Base-by-base conservation (phyloP, 2,797 vertebrate species). In the Oceanodroma leucorhoa region DNA sequence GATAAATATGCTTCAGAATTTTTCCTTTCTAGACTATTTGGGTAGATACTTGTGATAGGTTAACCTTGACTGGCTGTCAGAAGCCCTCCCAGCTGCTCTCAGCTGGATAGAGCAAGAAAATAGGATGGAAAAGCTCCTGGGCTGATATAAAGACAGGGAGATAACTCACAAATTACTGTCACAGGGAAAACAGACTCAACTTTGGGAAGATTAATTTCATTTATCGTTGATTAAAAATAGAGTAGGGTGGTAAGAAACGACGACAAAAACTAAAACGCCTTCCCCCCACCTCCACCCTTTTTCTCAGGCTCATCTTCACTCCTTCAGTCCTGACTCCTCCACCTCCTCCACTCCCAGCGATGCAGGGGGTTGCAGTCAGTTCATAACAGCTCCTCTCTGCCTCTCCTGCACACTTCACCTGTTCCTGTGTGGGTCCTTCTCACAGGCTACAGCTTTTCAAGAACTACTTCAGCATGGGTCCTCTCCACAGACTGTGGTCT, bases 311-410 rank as follows among this genome's bases (percentile, higher is more conserved):
- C 30, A 11, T 19, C 15, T 55, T 89, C 13, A 43, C 21, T 62
- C 48, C 41, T 62, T 65, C 17, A n/a, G 15, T 72, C 29, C 23
- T 45, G n/a, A 9, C 8, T 48, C 34, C 70, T 54, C 24, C 11
- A 38, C 19, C 19, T 83, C 50, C 50, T 61, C 43, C 8, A 13
- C 19, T 75, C 16, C 29, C 27, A 81, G 20, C 0, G 2, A 26
- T 6, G 4, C 38, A 58, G 5, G 13, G 19, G 7, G 3, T 2
- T 17, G 23, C 2, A 1, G 13, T n/a, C 27, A 38, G 36, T 64
- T 36, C 22, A 27, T n/a, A n/a, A 43, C 19, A 51, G 27, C 9
- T 76, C 14, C 43, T 51, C 15, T 51, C n/a, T 58, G 10, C 10
- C 3, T 1, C 34, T 62, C 15, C 41, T 76, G 79, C 41, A 70